Evolutionary conservation across 64 coral and sea anemone genomes (phyloP), one percentile per base, ranked within the genome.

Genomic region (Montipora foliosa): DNA sequence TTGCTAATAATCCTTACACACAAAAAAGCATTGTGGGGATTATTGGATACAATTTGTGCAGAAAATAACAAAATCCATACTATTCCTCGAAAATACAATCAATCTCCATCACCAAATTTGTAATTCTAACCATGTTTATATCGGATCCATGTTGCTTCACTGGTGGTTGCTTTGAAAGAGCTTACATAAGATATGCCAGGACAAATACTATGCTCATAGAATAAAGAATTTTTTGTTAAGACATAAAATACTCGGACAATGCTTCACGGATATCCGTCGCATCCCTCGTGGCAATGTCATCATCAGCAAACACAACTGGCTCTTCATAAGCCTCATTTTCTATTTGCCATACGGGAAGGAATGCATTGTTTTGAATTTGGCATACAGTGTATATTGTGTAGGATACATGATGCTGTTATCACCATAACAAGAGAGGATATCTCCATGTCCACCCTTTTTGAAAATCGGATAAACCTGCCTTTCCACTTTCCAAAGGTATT

Each of bases 401-500:
- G 52, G 52, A 55, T 55, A 55, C 52, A 55, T 55, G 52, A 55
- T 5, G 52, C 52, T 55, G 52, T 55, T 55, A 55, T 55, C 52
- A 55, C 52, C 6, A 44, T 22, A 67, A 24, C 59, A 16, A 92
- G 19, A 74, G 17, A 87, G 19, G 57, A 24, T 44, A 87, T 22
- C 58, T 93, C 66, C 91, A 93, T 87, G 51, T 85, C 83, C 29
- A 76, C 74, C n/a, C n/a, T 51, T 76, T 87, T 87, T 57, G 66
- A 93, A 50, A 87, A 87, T 64, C 91, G 55, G 66, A 77, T 81
- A 44, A 64, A 94, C 1, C 91, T 78, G 19, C 92, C 85, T 82
- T 94, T 94, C 58, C 64, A 87, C 76, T 49, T 94, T 44, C 92
- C 76, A 81, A 88, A 94, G 6, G 91, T 79, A 52, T 93, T 87